Conservation (phyloP, 2,888 invertebrate species). For the Gastrophysa polygoni region DNA sequence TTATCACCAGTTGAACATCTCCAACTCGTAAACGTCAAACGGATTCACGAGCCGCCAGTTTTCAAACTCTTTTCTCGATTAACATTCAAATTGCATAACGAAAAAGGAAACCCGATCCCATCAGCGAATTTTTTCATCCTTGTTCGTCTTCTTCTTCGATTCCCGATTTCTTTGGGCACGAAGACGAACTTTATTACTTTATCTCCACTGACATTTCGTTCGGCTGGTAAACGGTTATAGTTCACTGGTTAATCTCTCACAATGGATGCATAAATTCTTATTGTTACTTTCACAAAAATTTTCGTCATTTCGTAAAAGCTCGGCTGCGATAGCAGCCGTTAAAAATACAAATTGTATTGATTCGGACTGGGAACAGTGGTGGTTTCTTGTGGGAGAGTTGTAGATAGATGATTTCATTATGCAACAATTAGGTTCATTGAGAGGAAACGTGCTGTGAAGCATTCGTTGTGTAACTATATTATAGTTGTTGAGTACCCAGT, state of each 20-base stretch:
- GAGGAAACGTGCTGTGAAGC: neutral
- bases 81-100: conserved; percentile 23
- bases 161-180: conserved; percentile 41
- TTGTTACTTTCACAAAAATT: conserved; percentile 48
- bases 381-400: neutral
- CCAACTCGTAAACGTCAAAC: conserved; percentile 5
- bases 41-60: conserved; percentile 15
- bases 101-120: conserved; percentile 17
- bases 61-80: conserved; percentile 20
- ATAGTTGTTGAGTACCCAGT: no score
- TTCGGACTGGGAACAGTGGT: conserved; percentile 7
- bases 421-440: neutral
- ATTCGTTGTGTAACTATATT: no score
- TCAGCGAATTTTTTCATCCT: conserved; percentile 31
- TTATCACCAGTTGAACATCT: conserved; percentile 5
- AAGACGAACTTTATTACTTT: conserved; percentile 47
- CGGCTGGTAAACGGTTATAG: conserved; percentile 43
- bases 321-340: conserved; percentile 20
- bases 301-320: conserved; percentile 43
- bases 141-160: conserved; percentile 29
- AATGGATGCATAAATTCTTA: conserved; percentile 49
- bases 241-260: conserved; percentile 49
- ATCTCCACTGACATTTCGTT: conserved; percentile 44
- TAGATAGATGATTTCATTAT: neutral
- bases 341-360: conserved; percentile 29